These are phyloP conservation scores for Macrotrachela quadricornifera DNA, from an alignment of 1,140 invertebrate species.

Conservation along the genomic window DNA sequence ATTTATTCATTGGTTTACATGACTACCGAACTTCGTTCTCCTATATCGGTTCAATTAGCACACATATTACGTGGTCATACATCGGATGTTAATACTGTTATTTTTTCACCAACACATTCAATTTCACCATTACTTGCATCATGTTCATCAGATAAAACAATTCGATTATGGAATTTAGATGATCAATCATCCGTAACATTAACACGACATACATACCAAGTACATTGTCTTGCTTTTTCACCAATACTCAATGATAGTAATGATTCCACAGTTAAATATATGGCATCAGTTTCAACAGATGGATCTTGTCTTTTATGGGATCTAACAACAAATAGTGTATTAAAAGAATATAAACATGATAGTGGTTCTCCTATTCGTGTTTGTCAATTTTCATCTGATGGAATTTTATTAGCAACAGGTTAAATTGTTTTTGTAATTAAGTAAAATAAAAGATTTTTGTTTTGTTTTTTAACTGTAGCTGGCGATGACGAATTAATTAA, in stretches of 20 bases:
- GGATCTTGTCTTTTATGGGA: slow-evolving; percentile 50
- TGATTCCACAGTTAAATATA: neutral
- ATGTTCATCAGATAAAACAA: slow-evolving; percentile 29
- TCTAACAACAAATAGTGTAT: slow-evolving; percentile 36
- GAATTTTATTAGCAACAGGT: slow-evolving; percentile 42
- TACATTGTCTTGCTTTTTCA: slow-evolving; percentile 39
- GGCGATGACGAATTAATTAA: slow-evolving; percentile 50
- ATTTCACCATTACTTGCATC: slow-evolving; percentile 16
- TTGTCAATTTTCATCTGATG: slow-evolving; percentile 45
- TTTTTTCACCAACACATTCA: slow-evolving; percentile 16
- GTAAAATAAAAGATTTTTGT: too few species aligned
- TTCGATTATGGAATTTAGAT: slow-evolving; percentile 23
- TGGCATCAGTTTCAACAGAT: slow-evolving; percentile 49
- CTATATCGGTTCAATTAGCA: too few species aligned
- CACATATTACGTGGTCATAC: slow-evolving; percentile 29
- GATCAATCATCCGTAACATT: slow-evolving; percentile 22
- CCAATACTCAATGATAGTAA: slow-evolving; percentile 40
- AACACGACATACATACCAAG: slow-evolving; percentile 27
- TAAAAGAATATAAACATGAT: slow-evolving; percentile 40
- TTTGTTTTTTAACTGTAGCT: too few species aligned
- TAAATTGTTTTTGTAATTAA: too few species aligned
- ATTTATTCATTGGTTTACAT: too few species aligned
- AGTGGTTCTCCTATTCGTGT: slow-evolving; percentile 42
- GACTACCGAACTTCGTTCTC: too few species aligned
- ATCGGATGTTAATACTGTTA: slow-evolving; percentile 40